Percentiles rank a stretch among this genome's conserved stretches.
These are phyloP conservation scores for Probaryconus sp. DNA, from an alignment of 1,140 invertebrate species.

Conservation along the genomic window DNA sequence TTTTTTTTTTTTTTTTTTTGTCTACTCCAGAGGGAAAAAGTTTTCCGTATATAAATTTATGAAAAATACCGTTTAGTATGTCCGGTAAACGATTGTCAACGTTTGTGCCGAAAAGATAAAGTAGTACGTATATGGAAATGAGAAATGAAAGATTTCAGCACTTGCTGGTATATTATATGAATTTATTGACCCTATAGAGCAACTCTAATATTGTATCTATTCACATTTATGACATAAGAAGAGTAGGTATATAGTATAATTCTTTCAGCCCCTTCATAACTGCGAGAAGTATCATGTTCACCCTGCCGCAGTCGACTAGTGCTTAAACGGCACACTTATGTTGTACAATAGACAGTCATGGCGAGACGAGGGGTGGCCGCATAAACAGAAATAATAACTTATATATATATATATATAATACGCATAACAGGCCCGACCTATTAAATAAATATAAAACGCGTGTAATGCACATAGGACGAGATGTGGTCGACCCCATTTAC, in stretches of 20 bases:
- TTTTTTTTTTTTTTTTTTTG: no score
- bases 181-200: slow-evolving; percentile 42
- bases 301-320: slow-evolving; percentile 69
- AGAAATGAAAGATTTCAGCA: no score
- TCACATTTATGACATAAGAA: slow-evolving; percentile 23
- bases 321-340: slow-evolving; percentile 69
- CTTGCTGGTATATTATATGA: no score
- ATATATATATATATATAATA: slow-evolving; percentile 61
- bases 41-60: no score
- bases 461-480: slow-evolving; percentile 67
- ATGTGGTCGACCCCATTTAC: slow-evolving; percentile 70
- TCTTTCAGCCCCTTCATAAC: slow-evolving; percentile 51
- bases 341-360: slow-evolving; percentile 52
- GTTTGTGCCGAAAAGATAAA: no score
- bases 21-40: no score
- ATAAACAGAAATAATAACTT: slow-evolving; percentile 72
- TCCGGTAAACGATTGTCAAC: no score
- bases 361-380: slow-evolving; percentile 59
- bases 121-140: no score
- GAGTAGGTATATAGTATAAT: slow-evolving; percentile 50
- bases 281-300: slow-evolving; percentile 72
- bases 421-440: slow-evolving; percentile 59
- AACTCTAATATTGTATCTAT: slow-evolving; percentile 56
- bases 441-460: slow-evolving; percentile 75
- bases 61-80: no score